phyloP scores from a whole-genome alignment of 2,113 vertebrate genomes.

The Macquaria australasica region DNA sequence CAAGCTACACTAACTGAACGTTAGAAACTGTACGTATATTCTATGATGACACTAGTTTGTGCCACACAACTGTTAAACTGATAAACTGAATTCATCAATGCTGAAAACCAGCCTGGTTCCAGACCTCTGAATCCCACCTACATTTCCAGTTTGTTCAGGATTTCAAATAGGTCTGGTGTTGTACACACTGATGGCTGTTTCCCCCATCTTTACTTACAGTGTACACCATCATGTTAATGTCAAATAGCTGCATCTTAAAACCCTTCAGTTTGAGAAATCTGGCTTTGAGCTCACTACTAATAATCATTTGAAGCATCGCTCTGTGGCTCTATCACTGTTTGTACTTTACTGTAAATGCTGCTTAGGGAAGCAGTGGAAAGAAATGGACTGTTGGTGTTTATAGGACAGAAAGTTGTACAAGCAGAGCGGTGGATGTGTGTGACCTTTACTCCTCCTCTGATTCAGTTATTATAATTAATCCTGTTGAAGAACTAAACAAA shows the following conservation, averaged over 20 bases:
- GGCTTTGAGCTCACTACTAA: neutral
- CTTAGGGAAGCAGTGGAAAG: neutral
- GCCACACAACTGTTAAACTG: no score
- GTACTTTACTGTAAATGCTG: neutral
- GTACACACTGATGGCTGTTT: no score
- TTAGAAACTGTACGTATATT: no score
- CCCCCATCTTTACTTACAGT: no score
- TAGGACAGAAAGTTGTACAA: neutral
- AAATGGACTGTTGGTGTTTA: neutral
- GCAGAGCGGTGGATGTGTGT: neutral
- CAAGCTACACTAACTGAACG: no score
- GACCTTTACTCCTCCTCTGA: neutral
- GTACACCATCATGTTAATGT: no score
- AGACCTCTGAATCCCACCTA: neutral
- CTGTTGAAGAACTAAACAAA: neutral
- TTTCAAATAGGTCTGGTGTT: neutral
- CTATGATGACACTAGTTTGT: no score
- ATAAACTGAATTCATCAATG: no score
- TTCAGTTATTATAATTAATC: conserved; percentile 14
- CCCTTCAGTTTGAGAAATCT: neutral
- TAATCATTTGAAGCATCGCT: no score
- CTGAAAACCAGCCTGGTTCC: neutral
- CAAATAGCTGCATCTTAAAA: no score
- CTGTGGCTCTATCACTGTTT: neutral
- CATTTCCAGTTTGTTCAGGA: no score